These are phyloP conservation scores for Coilia nasus DNA, from an alignment of 2,797 vertebrate genomes.

Conservation along the genomic window DNA sequence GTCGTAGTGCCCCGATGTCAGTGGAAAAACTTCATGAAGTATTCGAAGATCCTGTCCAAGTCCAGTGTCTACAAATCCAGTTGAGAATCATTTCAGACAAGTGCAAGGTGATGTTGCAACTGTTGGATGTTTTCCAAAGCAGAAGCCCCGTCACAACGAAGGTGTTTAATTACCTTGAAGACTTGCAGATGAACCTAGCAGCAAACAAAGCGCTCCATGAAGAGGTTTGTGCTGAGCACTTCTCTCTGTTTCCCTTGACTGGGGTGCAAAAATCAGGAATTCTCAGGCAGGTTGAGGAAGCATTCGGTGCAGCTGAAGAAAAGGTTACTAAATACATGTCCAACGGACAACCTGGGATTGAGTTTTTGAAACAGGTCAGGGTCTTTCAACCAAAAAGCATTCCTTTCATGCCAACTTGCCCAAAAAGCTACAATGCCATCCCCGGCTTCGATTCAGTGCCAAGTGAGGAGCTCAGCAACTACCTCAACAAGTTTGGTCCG, in stretches of 20 bases:
- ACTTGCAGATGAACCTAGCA: constrained; percentile 40
- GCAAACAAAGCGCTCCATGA: constrained; percentile 38
- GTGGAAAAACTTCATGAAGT: constrained; percentile 47
- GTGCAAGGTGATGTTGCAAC: constrained; percentile 29
- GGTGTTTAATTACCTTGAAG: constrained; percentile 38
- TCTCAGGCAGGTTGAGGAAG: neutral
- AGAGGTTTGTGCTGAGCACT: constrained; percentile 33
- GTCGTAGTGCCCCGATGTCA: constrained; percentile 19
- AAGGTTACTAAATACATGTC: neutral
- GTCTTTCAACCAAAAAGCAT: neutral
- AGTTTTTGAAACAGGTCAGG: neutral
- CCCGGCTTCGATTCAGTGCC: neutral
- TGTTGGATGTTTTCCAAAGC: constrained; percentile 50
- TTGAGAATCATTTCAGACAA: constrained; percentile 45
- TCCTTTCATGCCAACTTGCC: neutral
- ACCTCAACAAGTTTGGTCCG: neutral
- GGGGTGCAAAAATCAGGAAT: neutral
- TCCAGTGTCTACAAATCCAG: constrained; percentile 33
- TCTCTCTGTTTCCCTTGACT: neutral
- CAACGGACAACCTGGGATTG: neutral
- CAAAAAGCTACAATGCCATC: neutral
- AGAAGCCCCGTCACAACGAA: constrained; percentile 42
- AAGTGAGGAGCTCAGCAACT: neutral
- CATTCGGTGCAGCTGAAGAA: neutral
- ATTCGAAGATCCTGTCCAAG: neutral